Evolutionary conservation across 2,113 vertebrate species (phyloP), one percentile per base, ranked within the genome.

Genomic region (Strix aluco): DNA sequence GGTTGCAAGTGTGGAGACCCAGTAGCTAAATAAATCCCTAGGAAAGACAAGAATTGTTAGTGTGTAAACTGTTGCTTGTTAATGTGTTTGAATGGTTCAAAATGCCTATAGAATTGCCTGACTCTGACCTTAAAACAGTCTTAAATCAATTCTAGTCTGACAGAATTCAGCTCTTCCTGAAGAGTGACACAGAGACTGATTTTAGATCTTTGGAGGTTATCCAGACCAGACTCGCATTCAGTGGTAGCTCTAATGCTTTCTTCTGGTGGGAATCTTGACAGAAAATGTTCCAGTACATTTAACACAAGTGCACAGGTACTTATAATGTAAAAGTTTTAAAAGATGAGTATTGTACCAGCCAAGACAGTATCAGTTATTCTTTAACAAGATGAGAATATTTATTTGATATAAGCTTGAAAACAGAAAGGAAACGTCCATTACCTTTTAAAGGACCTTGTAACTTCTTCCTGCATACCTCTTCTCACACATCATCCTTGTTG

Each of bases 61-160:
- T 18, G 46, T 42, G 16, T 26, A 67, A 86, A 29, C 34, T n/a
- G 14, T 27, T 86, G 27, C 30, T 83, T 63, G 21, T 75, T 89
- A 55, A 80, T 38, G 32, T 46, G 16, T 22, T 83, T 32, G 30
- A 54, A n/a, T 19, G 9, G n/a, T 46, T 88, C 44, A 55, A 69
- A 63, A 86, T 79, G 11, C 38, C 83, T 13, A 67, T 6, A 75
- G 42, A 79, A 54, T 36, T 62, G 27, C 58, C 36, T 86, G 21
- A 27, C 32, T 86, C 52, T 71, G 74, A 86, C 62, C 34, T 88
- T 69, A 90, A 59, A 18, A 59, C 10, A 69, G 32, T 51, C 21
- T 62, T 72, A 69, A 95, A 83, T 63, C 23, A 95, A 81, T 90
- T 90, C 52, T 62, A 69, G 15, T 72, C 49, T 63, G n/a, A 38